Evolutionary conservation across 2,113 vertebrate genomes (phyloP), one percentile per base, ranked within the genome.

Genomic region (Centropristis striata): DNA sequence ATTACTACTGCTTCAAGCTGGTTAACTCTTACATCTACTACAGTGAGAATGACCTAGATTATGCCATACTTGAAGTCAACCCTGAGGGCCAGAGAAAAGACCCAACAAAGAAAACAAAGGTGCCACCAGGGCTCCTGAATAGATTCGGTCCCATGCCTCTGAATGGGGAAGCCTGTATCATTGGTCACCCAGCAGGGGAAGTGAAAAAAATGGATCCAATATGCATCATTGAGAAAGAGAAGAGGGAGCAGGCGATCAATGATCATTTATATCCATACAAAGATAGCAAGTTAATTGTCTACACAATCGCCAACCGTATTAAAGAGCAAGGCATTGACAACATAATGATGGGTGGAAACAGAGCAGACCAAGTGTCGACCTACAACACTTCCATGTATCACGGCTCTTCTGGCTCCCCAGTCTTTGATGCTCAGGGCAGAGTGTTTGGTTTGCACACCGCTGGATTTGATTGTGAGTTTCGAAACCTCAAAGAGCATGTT

Each of bases 321-420:
- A 7, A 9, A 65, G 0, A 37, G 0, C 55, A 75, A 25, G 65
- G 55, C 39, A 78, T 83, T 25, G 6, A 67, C 1, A 15, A 27
- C 4, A 76, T 86, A 18, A 18, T 86, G 12, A 14, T 3, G 1
- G 25, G 50, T 73, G 68, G 68, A 36, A 0, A 0, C 0, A 8
- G 0, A n/a, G 78, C 51, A 32, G 32, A 32, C 32, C 32, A 32
- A 32, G 32, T 32, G n/a, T n/a, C n/a, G n/a, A n/a, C n/a, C 13
- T 32, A 6, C 32, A 32, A 32, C 6, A 32, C 32, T 0, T 77
- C 39, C 63, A 85, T 83, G 83, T 77, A 66, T 69, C 58, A 83
- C 0, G 75, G 86, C 9, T 25, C 79, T 2, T 88, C 86, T 39
- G 86, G 86, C 10, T 83, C 86, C 13, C 86, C 86, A 0, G 83